These are phyloP conservation scores for Synergus itoensis DNA, from an alignment of 2,888 invertebrate species.

Conservation along the genomic window DNA sequence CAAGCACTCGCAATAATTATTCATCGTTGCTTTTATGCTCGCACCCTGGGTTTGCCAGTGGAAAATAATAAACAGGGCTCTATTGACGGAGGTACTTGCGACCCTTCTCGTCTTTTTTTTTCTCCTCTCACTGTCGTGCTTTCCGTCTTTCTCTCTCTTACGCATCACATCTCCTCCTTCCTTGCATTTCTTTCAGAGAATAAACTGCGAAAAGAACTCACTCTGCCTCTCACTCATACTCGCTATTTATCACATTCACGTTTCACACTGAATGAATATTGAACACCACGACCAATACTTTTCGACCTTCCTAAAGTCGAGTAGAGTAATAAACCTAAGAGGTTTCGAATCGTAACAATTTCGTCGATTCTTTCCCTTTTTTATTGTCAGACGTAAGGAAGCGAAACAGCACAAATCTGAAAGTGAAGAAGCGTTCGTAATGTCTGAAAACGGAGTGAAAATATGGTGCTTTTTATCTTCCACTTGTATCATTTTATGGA, in stretches of 20 bases:
- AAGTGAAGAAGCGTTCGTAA: conserved; percentile 10
- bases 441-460: conserved; percentile 23
- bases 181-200: conserved; percentile 60
- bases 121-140: conserved; percentile 45
- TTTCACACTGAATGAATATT: conserved; percentile 58
- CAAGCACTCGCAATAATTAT: conserved; percentile 73
- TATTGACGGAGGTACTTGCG: conserved; percentile 66
- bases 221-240: conserved; percentile 59
- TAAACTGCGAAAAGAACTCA: conserved; percentile 69
- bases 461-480: conserved; percentile 36
- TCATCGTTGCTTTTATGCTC: conserved; percentile 70
- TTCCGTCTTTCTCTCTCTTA: conserved; percentile 47
- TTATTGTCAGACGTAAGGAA: not conserved
- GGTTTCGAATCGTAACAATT: conserved; percentile 20
- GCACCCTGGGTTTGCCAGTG: conserved; percentile 54
- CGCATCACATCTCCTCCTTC: conserved; percentile 6
- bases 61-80: conserved; percentile 65
- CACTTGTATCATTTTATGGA: conserved; percentile 35
- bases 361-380: conserved; percentile 10
- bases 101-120: conserved; percentile 53
- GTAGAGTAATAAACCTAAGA: conserved; percentile 16
- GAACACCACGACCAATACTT: conserved; percentile 48
- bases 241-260: conserved; percentile 57
- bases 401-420: conserved; percentile 2
- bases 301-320: not conserved